phyloP scores from a whole-genome alignment of 1,140 invertebrate genomes.

The Trichoplusia ni region DNA sequence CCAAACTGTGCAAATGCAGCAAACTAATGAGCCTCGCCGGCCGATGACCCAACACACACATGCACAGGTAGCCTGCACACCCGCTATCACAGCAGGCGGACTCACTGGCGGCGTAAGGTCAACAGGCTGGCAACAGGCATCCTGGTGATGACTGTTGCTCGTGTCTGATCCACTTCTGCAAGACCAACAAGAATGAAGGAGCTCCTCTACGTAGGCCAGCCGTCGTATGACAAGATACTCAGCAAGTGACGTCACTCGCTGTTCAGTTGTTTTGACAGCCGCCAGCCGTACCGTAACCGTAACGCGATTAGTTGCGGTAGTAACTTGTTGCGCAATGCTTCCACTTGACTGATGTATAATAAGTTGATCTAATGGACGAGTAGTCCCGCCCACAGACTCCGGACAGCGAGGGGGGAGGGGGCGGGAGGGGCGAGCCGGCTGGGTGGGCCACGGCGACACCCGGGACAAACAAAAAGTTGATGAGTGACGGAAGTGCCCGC shows the following conservation, averaged over 20 bases:
- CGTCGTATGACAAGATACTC: not conserved
- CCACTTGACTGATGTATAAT: too few relatives aligned
- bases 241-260: not conserved
- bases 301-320: not conserved
- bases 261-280: not conserved
- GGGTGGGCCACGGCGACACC: not conserved
- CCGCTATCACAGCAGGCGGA: not conserved
- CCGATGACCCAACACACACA: not conserved
- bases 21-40: not conserved
- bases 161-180: not conserved
- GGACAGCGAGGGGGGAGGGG: too few relatives aligned
- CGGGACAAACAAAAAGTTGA: not conserved
- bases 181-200: too few relatives aligned
- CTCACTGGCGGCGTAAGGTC: not conserved
- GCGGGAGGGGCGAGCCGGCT: too few relatives aligned
- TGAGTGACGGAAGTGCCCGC: not conserved
- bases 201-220: not conserved
- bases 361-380: too few relatives aligned
- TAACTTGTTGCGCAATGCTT: not conserved
- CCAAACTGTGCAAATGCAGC: conserved; percentile 1
- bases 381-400: too few relatives aligned
- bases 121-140: too few relatives aligned
- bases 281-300: not conserved
- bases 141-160: not conserved
- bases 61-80: not conserved